Evolutionary conservation across 64 coral and sea anemone species (phyloP).

Genomic region (Actinia equina): DNA sequence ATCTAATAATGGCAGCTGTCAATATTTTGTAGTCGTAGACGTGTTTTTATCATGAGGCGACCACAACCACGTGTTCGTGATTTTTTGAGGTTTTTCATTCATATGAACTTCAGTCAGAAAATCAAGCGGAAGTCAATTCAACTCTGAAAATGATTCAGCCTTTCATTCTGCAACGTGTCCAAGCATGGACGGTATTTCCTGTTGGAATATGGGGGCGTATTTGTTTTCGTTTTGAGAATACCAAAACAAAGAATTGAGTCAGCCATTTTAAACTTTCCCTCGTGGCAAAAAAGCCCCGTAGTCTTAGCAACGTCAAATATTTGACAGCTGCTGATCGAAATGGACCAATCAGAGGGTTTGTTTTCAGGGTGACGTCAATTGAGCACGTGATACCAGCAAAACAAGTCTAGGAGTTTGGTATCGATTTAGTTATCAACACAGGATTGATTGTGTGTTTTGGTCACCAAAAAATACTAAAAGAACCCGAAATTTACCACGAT

Average conservation of each 20-base stretch:
- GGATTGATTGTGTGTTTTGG: slow-evolving; percentile 27
- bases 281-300: slow-evolving; percentile 37
- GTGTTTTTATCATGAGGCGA: background rate
- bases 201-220: slow-evolving; percentile 1
- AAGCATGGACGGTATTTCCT: slow-evolving; percentile 25
- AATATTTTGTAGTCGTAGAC: background rate
- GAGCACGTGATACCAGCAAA: slow-evolving; percentile 90
- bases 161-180: slow-evolving; percentile 15
- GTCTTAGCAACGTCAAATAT: slow-evolving; percentile 48
- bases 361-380: slow-evolving; percentile 83
- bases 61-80: background rate
- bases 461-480: slow-evolving; percentile 2
- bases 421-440: slow-evolving; percentile 31
- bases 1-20: background rate
- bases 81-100: background rate
- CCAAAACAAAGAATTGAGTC: slow-evolving; percentile 27
- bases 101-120: background rate
- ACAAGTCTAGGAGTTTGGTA: slow-evolving; percentile 67
- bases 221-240: slow-evolving; percentile 9
- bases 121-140: background rate
- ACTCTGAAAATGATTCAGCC: background rate
- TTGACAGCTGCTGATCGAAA: slow-evolving; percentile 27
- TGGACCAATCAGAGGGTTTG: slow-evolving; percentile 63
- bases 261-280: slow-evolving; percentile 42
- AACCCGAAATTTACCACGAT: slow-evolving; percentile 33